Evolutionary conservation across 2,797 vertebrate species (phyloP), one percentile per base, ranked within the genome.

Genomic region (Pteronotus mesoamericanus): DNA sequence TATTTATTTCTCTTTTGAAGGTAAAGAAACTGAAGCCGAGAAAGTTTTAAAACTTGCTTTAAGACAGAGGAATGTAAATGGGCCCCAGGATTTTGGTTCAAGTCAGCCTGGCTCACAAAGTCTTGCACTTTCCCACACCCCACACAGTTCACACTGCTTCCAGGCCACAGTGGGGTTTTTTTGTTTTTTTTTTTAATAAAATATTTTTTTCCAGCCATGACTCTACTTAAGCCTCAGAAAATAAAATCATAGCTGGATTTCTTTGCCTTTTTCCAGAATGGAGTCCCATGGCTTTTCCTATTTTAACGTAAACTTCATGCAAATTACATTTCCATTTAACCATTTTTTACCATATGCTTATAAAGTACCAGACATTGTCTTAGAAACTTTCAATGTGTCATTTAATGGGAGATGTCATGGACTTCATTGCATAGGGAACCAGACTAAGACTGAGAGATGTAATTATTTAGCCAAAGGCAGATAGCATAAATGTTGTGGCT

Each of bases 141-240:
- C 16, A 57, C 59, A 82, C 18, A 82, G 9, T 48, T 78, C 84
- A 55, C 9, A 1, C 44, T 79, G 72, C n/a, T 94, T 94, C 82
- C 29, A 91, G 72, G 74, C 39, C 90, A 94, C 79, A 74, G 1
- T 78, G 79, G 79, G 91, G 21, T 69, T 87, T 82, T 85, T 64
- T 92, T 39, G 74, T 86, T 86, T 91, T 14, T 69, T 79, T 86
- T 85, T 64, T 90, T 39, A 94, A 94, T 92, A 80, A 44, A 69
- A 85, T 11, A 90, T 14, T 42, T 72, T 94, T 46, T 64, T 79
- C 44, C 46, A 90, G 37, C 32, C 61, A 21, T 69, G 51, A 75
- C 64, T 79, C 72, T 44, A 32, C 42, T 42, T 86, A 48, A 53
- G 29, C 74, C 42, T 92, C 72, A 88, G 82, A 69, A 96, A 90